These are phyloP conservation scores for Epirrhoe alternata DNA, from an alignment of 2,888 invertebrate genomes.

Conservation along the genomic window DNA sequence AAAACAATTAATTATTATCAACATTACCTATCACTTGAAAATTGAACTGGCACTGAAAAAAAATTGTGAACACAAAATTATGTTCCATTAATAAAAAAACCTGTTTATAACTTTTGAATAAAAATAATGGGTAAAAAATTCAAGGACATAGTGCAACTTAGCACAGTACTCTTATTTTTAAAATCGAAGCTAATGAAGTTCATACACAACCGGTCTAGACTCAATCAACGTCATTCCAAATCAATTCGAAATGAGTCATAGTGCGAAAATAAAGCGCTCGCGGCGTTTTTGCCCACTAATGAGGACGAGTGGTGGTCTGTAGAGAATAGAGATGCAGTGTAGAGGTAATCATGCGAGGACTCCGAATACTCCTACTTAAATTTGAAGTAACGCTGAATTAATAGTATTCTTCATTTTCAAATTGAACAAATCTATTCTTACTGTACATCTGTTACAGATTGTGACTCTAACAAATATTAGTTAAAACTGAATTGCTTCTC, in stretches of 20 bases:
- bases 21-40: too few relatives aligned
- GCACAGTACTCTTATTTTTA: constrained; percentile 3
- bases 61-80: too few relatives aligned
- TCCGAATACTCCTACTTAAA: constrained; percentile 2
- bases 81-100: too few relatives aligned
- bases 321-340: constrained; percentile 17
- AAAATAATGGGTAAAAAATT: not conserved
- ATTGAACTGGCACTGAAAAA: too few relatives aligned
- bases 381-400: not conserved
- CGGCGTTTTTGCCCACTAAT: constrained; percentile 65
- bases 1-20: too few relatives aligned
- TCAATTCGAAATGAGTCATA: constrained; percentile 58
- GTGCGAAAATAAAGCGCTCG: constrained; percentile 59
- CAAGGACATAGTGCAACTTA: constrained; percentile 10
- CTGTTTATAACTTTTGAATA: too few relatives aligned
- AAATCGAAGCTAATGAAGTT: constrained; percentile 19
- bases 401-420: too few relatives aligned
- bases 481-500: too few relatives aligned
- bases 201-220: constrained; percentile 36
- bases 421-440: too few relatives aligned
- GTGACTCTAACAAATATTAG: too few relatives aligned
- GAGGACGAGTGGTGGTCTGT: constrained; percentile 62
- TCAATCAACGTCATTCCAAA: constrained; percentile 53
- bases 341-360: not conserved
- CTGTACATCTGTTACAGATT: too few relatives aligned